Evolutionary conservation across 2,797 vertebrate genomes (phyloP).

Genomic region (Acanthopagrus latus): DNA sequence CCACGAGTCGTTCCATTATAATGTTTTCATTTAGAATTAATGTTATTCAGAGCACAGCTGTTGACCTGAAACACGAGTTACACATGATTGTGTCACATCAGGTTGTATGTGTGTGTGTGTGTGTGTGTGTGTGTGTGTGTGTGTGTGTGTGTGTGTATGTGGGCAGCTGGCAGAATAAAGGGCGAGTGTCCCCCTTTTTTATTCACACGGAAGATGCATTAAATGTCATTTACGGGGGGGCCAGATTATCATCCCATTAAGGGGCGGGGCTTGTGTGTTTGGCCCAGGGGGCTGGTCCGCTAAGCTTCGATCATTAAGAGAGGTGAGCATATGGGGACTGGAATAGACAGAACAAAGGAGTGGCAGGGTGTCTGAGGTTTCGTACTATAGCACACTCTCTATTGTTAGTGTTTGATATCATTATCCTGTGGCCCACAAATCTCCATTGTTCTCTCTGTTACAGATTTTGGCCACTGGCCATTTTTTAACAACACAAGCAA

Average conservation of each 20-base stretch:
- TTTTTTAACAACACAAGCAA: slow-evolving; percentile 41
- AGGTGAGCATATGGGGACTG: slow-evolving; percentile 81
- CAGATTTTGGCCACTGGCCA: slow-evolving; percentile 37
- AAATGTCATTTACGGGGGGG: slow-evolving; percentile 71
- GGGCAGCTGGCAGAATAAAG: slow-evolving; percentile 50
- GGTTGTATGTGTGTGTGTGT: slow-evolving; percentile 19
- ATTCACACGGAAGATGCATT: slow-evolving; percentile 68
- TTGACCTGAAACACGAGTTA: slow-evolving; percentile 48
- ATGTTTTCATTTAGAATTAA: slow-evolving; percentile 13
- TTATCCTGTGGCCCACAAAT: slow-evolving; percentile 57
- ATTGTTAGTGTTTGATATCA: slow-evolving; percentile 75
- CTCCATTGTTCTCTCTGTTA: slow-evolving; percentile 54
- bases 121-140: too few relatives aligned
- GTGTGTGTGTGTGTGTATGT: slow-evolving; percentile 8
- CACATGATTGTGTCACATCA: slow-evolving; percentile 3
- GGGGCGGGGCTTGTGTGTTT: slow-evolving; percentile 56
- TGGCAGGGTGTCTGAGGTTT: slow-evolving; percentile 66
- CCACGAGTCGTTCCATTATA: background rate
- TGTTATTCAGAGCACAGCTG: slow-evolving; percentile 42
- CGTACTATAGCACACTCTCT: slow-evolving; percentile 54
- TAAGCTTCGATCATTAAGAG: slow-evolving; percentile 81
- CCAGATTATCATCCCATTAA: slow-evolving; percentile 72
- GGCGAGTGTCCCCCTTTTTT: slow-evolving; percentile 51
- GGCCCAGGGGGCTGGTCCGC: slow-evolving; percentile 36
- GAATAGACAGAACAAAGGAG: slow-evolving; percentile 78